Percentiles rank a stretch among this genome's conserved stretches.
Conservation (phyloP, 2,888 invertebrate genomes). For the Patella caerulea region DNA sequence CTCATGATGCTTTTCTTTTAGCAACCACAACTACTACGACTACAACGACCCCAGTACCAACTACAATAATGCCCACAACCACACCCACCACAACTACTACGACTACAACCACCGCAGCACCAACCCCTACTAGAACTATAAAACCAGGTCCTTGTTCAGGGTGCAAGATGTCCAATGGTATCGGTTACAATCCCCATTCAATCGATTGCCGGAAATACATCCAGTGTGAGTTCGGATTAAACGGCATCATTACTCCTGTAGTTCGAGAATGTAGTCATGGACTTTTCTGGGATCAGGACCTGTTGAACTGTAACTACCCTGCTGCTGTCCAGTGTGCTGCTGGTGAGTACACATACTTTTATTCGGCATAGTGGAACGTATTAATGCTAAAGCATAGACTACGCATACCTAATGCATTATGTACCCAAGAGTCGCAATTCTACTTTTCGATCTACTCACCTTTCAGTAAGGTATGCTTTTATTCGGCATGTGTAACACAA, state of each 20-base stretch:
- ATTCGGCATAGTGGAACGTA: too few species aligned
- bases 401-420: too few species aligned
- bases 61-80: not conserved
- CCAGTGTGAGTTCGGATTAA: conserved; percentile 33
- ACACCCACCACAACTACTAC: not conserved
- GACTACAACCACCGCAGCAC: not conserved
- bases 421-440: too few species aligned
- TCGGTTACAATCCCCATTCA: conserved; percentile 41
- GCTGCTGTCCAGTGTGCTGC: conserved; percentile 28
- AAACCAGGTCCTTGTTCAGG: conserved; percentile 36
- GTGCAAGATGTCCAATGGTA: conserved; percentile 37
- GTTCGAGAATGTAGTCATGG: conserved; percentile 38
- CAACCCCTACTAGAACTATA: not conserved
- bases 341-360: conserved; percentile 24
- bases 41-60: not conserved
- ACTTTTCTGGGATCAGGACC: conserved; percentile 38
- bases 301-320: conserved; percentile 34
- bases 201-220: conserved; percentile 35
- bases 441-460: not conserved
- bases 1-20: too few species aligned
- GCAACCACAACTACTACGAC: not conserved
- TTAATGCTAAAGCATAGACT: too few species aligned
- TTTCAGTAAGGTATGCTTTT: not conserved
- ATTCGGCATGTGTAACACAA: not conserved
- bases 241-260: conserved; percentile 26